These are phyloP conservation scores for Anser cygnoides DNA, from an alignment of 2,113 vertebrate genomes.

Conservation along the genomic window DNA sequence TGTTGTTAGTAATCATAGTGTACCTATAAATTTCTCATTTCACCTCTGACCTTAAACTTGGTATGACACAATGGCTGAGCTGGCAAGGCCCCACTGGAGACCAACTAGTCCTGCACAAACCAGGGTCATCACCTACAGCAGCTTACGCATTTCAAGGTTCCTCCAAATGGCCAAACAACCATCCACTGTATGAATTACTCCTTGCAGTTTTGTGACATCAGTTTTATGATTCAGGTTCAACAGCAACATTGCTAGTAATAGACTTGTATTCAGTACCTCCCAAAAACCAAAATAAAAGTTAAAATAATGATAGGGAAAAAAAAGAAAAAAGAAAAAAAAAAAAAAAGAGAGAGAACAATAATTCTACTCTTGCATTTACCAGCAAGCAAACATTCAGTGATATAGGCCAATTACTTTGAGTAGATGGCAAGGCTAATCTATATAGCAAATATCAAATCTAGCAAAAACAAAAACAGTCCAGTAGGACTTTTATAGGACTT, in stretches of 20 bases:
- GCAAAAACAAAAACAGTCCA: not conserved
- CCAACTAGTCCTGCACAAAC: not conserved
- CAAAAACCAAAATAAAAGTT: not conserved
- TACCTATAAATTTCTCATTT: not conserved
- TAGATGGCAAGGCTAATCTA: not conserved
- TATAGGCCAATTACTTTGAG: not conserved
- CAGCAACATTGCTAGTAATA: not conserved
- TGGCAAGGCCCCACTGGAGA: not conserved
- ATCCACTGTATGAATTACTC: not conserved
- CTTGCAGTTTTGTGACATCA: not conserved
- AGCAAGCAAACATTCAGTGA: not conserved
- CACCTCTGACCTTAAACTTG: not conserved
- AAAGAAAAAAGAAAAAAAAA: no score
- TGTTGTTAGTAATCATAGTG: not conserved
- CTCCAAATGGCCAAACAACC: not conserved
- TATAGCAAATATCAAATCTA: not conserved
- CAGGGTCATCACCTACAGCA: not conserved
- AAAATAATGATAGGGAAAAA: not conserved
- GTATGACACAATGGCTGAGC: not conserved
- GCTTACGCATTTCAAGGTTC: not conserved
- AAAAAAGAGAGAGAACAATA: not conserved
- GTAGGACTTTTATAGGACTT: not conserved
- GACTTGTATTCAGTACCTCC: not conserved
- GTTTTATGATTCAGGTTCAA: not conserved
- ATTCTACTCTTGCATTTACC: not conserved